phyloP scores from a whole-genome alignment of 2,888 invertebrate species.

The Chelonus formosanus region DNA sequence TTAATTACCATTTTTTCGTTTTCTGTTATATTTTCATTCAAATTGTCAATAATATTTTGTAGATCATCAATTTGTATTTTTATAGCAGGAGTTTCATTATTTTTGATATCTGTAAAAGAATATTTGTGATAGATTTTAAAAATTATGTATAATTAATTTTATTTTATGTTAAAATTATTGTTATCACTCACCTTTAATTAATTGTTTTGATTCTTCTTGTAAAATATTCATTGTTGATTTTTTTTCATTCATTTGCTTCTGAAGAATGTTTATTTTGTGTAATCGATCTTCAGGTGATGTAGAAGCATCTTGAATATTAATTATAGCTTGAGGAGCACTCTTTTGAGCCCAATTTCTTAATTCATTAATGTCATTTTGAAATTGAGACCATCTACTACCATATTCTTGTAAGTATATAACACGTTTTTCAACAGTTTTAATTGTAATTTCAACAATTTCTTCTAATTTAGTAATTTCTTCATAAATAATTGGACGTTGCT shows the following conservation, averaged over 20 bases:
- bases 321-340: conserved; percentile 78
- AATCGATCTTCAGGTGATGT: conserved; percentile 87
- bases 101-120: conserved; percentile 68
- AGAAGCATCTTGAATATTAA: conserved; percentile 78
- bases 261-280: conserved; percentile 77
- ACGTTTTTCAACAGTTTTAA: conserved; percentile 81
- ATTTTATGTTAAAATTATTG: too few relatives aligned
- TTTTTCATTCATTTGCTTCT: conserved; percentile 80
- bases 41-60: conserved; percentile 78
- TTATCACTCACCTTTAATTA: conserved; percentile 67
- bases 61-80: conserved; percentile 79
- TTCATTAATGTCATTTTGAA: conserved; percentile 79
- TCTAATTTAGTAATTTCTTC: conserved; percentile 83
- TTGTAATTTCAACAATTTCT: conserved; percentile 76
- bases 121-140: background rate
- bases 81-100: conserved; percentile 77
- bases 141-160: background rate
- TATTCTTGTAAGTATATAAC: conserved; percentile 83
- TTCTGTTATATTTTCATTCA: conserved; percentile 79
- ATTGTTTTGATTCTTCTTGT: conserved; percentile 78
- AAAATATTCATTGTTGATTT: conserved; percentile 77
- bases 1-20: conserved; percentile 80
- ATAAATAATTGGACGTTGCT: conserved; percentile 77
- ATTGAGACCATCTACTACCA: conserved; percentile 81
- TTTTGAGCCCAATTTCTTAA: conserved; percentile 84